Conservation (phyloP, 1,140 invertebrate species). For the Aphidius ervi region DNA sequence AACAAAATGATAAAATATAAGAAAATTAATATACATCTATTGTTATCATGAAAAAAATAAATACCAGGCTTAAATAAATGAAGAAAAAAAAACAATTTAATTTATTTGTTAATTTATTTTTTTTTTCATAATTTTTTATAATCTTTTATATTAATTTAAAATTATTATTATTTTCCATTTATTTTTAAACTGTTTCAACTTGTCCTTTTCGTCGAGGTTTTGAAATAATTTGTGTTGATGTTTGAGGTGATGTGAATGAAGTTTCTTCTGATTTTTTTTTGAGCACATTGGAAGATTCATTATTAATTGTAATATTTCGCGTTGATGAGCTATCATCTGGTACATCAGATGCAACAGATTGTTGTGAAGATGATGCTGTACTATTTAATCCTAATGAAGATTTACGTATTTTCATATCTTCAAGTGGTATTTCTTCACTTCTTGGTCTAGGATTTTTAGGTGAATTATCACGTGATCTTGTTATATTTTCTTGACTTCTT, state of each 20-base stretch:
- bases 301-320: conserved; percentile 17
- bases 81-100: too few relatives aligned
- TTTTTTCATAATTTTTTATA: too few relatives aligned
- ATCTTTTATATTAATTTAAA: too few relatives aligned
- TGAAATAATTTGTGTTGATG: conserved; percentile 24
- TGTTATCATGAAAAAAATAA: too few relatives aligned
- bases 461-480: conserved; percentile 65
- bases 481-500: conserved; percentile 33
- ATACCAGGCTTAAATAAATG: too few relatives aligned
- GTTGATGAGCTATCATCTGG: background rate
- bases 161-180: too few relatives aligned
- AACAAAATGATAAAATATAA: too few relatives aligned
- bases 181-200: conserved; percentile 60
- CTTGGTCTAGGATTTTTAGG: conserved; percentile 68
- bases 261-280: conserved; percentile 58
- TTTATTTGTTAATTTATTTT: too few relatives aligned
- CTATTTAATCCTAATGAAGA: conserved; percentile 38
- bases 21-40: too few relatives aligned
- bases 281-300: conserved; percentile 12
- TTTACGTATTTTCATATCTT: conserved; percentile 62
- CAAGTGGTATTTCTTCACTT: conserved; percentile 80
- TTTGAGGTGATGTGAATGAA: conserved; percentile 59
- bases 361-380: conserved; percentile 11
- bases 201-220: conserved; percentile 53
- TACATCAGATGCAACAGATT: background rate